A percentile compares a stretch with the other conserved stretches of the same genome.
Conservation (phyloP, 2,797 vertebrate genomes). For the Nannoperca australis region DNA sequence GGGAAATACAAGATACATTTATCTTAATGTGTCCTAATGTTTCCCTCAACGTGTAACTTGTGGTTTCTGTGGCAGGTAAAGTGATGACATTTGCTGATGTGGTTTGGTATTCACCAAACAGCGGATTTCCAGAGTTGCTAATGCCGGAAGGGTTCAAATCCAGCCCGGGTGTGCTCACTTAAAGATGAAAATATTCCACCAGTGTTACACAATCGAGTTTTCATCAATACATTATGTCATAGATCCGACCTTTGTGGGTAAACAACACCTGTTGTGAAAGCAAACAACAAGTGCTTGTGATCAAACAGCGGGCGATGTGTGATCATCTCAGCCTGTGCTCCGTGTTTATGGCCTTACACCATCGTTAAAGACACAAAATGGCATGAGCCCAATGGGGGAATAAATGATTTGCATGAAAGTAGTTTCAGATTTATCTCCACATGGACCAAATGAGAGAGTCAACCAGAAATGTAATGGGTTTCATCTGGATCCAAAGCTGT, state of each 20-base stretch:
- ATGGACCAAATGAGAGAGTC: constrained; percentile 33
- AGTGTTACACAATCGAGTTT: background rate
- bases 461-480: constrained; percentile 21
- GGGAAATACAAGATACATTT: constrained; percentile 4
- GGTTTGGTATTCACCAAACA: constrained; percentile 5
- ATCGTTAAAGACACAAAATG: constrained; percentile 2
- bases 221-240: background rate
- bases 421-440: constrained; percentile 27
- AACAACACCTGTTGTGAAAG: constrained; percentile 38
- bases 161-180: background rate
- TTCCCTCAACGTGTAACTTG: constrained; percentile 1
- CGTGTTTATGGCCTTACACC: constrained; percentile 21
- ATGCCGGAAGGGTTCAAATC: constrained; percentile 7
- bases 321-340: constrained; percentile 15
- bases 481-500: constrained; percentile 45
- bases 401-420: constrained; percentile 20
- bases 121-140: background rate
- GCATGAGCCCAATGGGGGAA: background rate
- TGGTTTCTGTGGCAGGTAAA: constrained; percentile 26
- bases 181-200: background rate
- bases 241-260: constrained; percentile 12
- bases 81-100: constrained; percentile 19
- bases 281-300: constrained; percentile 34
- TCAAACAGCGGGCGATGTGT: constrained; percentile 27
- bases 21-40: background rate